Evolutionary conservation across 2,888 invertebrate species (phyloP), one percentile per base, ranked within the genome.

Genomic region (Noctua fimbriata): DNA sequence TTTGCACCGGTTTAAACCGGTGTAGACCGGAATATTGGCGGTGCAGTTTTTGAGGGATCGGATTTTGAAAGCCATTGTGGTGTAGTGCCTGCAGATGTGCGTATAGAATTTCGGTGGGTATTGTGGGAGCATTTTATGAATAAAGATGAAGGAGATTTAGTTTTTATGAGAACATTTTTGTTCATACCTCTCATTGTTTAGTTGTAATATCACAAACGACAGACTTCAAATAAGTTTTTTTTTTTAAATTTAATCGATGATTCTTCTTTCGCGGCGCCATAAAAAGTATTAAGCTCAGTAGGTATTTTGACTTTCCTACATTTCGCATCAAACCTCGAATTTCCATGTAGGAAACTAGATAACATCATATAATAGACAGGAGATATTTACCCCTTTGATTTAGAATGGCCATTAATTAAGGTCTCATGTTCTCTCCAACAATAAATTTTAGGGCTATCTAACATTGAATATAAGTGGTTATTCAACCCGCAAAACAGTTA

Each of bases 381-480:
- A 78, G 78, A 79, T 82, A 84, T 84, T 79, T 87, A 76, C 82
- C 81, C 74, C 80, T 84, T 78, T 86, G 82, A 87, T 88, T 87
- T 84, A 88, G 77, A 81, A 77, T 76, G 28, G 16, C 79, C 60
- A 85, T 87, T 86, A 82, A 83, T 89, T 84, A 89, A 76, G 78
- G 79, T 86, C 73, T 86, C 89, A 83, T 86, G 87, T 87, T 84
- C 78, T 76, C 76, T 78, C 72, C 14, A 74, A 79, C 83, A 81
- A 86, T 88, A 89, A 86, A 89, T 89, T 89, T 86, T 78, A 58
- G 78, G 82, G 69, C 86, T 89, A 89, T 88, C 88, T 82, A 76
- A 83, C 81, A 70, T 81, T 82, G 81, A 83, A 82, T 87, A 81
- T 82, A 85, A 85, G 85, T 82, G 87, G 81, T 86, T 87, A 83